Evolutionary conservation across 2,113 vertebrate species (phyloP), one percentile per base, ranked within the genome.

Genomic region (Columbina picui): DNA sequence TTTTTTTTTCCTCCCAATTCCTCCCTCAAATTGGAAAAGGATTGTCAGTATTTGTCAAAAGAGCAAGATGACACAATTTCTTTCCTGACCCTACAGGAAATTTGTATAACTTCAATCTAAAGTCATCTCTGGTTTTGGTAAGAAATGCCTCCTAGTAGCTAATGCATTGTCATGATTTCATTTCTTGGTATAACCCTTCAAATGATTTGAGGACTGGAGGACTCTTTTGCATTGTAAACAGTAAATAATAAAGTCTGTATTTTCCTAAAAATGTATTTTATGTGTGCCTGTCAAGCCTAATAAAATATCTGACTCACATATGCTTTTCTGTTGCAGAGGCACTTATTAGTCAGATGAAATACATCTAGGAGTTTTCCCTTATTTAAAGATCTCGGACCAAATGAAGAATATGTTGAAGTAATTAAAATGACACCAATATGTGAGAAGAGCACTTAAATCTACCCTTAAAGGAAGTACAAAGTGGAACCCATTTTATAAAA

Each of bases 401-500:
- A 55, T 50, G 45, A 87, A 87, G 53, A 91, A 69, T 79, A 70
- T 59, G 29, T 55, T 73, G 70, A 18, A 86, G 81, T 52, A 89
- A 93, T 88, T 92, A 92, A 84, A 91, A 92, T 78, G 5, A 39
- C 60, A 91, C 32, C 39, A 78, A 22, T 25, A 78, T 77, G 17
- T 74, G 39, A 89, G 56, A 81, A 69, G 53, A 89, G 7, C 25
- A 60, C 89, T 96, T 78, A 65, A 76, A 91, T 14, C 3, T 73
- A 73, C 45, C 20, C 64, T 91, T 84, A 45, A 41, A 93, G 76
- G 85, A 93, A 92, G 53, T 78, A 57, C 27, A 67, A 86, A 90
- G 18, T 47, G 27, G 53, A 89, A 74, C 7, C 20, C 83, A 41
- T 73, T 95, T 96, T n/a, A 63, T 84, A 82, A 95, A 96, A 30